phyloP scores from a whole-genome alignment of 2,797 vertebrate species.

The Coranthus polyacanthus region DNA sequence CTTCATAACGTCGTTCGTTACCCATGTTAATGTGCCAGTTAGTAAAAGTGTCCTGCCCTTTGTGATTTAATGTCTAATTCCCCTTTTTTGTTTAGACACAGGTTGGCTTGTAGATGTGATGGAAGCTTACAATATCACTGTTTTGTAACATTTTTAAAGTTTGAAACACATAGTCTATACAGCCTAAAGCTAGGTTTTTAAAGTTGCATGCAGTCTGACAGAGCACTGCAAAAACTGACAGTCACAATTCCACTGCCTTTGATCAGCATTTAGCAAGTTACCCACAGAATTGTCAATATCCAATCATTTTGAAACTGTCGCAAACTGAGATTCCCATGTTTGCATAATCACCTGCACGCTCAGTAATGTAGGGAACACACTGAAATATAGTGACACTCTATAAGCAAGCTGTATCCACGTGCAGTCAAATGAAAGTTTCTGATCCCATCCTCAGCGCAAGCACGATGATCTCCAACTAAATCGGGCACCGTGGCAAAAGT shows the following conservation, averaged over 20 bases:
- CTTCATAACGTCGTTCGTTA: slow-evolving; percentile 7
- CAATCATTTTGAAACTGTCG: slow-evolving; percentile 36
- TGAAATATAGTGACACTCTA: not conserved
- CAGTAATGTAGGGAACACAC: not conserved
- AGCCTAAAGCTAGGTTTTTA: slow-evolving; percentile 29
- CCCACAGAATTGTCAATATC: slow-evolving; percentile 26
- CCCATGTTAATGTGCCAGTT: slow-evolving; percentile 7
- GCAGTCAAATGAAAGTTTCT: too few species aligned
- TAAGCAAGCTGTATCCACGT: too few species aligned
- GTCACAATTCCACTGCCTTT: slow-evolving; percentile 28
- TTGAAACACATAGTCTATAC: slow-evolving; percentile 14
- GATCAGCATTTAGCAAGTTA: slow-evolving; percentile 30
- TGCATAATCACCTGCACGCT: slow-evolving; percentile 4
- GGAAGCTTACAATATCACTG: not conserved
- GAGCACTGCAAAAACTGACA: slow-evolving; percentile 26
- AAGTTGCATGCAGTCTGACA: slow-evolving; percentile 32
- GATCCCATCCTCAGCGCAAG: too few species aligned
- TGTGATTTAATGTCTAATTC: not conserved
- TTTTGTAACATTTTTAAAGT: slow-evolving; percentile 19
- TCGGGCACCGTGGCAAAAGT: too few species aligned
- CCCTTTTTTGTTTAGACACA: not conserved
- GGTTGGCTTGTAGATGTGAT: not conserved
- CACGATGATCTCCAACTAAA: too few species aligned
- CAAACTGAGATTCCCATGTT: slow-evolving; percentile 2
- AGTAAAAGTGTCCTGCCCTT: not conserved